phyloP scores from a whole-genome alignment of 1,140 invertebrate species.

The Harlomillsia oculata region DNA sequence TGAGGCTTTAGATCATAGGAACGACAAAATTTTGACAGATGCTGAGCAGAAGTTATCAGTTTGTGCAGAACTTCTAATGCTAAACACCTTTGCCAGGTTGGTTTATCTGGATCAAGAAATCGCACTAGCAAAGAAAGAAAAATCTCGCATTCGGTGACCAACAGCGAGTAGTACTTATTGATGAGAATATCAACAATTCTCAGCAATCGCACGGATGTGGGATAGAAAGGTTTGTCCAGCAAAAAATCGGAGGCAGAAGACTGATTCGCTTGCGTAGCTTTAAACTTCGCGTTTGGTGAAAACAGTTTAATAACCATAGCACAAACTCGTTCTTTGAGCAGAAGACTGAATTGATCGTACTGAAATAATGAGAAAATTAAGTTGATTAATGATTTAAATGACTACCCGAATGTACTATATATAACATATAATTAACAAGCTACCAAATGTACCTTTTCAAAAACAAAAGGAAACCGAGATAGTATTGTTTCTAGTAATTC shows the following conservation, averaged over 20 bases:
- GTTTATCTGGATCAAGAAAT: conserved; percentile 92
- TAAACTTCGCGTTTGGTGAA: conserved; percentile 89
- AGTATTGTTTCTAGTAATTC: conserved; percentile 89
- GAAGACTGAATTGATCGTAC: conserved; percentile 87
- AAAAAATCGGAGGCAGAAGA: conserved; percentile 38
- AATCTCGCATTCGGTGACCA: conserved; percentile 98
- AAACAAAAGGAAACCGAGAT: conserved; percentile 80
- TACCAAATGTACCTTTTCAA: conserved; percentile 63
- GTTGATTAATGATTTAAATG: not conserved
- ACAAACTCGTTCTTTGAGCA: conserved; percentile 93
- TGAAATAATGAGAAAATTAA: conserved; percentile 45
- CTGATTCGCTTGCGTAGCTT: conserved; percentile 48
- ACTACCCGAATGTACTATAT: not conserved
- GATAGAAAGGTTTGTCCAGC: conserved; percentile 88
- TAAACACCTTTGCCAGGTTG: conserved; percentile 85
- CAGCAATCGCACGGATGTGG: conserved; percentile 87
- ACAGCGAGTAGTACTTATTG: conserved; percentile 81
- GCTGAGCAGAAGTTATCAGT: conserved; percentile 75
- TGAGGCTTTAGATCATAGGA: conserved; percentile 90
- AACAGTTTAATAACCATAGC: conserved; percentile 95
- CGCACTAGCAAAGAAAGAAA: conserved; percentile 94
- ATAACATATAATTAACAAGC: not conserved
- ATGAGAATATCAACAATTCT: conserved; percentile 86
- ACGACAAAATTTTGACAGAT: conserved; percentile 83
- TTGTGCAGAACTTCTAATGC: conserved; percentile 93